Evolutionary conservation across 2,888 invertebrate genomes (phyloP).

Genomic region (Eristalinus sepulchralis): DNA sequence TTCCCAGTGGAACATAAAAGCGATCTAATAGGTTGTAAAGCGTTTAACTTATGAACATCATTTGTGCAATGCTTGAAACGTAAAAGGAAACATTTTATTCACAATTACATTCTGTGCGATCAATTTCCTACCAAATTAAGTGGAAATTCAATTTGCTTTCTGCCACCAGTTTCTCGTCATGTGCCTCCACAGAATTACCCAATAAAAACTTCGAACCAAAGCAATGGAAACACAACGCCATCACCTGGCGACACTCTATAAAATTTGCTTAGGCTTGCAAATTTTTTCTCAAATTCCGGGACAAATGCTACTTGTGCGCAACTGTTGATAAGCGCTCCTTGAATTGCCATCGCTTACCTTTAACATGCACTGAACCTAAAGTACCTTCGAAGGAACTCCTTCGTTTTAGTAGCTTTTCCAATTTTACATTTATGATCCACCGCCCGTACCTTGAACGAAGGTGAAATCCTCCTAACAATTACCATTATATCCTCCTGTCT

Average conservation of each 20-base stretch:
- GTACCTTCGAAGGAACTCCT: background rate
- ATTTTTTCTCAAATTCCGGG: background rate
- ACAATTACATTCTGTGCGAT: slow-evolving; percentile 21
- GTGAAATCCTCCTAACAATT: too few relatives aligned
- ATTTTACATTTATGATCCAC: slow-evolving; percentile 58
- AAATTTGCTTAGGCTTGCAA: slow-evolving; percentile 28
- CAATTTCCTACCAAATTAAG: slow-evolving; percentile 39
- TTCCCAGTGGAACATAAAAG: too few relatives aligned
- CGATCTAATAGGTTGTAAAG: too few relatives aligned
- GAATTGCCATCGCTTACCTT: background rate
- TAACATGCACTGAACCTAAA: background rate
- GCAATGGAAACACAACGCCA: slow-evolving; percentile 34
- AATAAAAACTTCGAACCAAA: slow-evolving; percentile 38
- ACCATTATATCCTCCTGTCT: slow-evolving; percentile 23
- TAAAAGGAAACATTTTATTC: background rate
- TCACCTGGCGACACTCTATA: slow-evolving; percentile 58
- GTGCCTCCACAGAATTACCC: slow-evolving; percentile 23
- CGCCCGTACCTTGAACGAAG: too few relatives aligned
- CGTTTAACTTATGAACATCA: too few relatives aligned
- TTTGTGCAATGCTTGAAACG: too few relatives aligned
- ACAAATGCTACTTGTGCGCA: too few relatives aligned
- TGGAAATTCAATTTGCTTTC: slow-evolving; percentile 42
- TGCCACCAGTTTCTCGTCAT: background rate
- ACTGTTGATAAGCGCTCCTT: slow-evolving; percentile 40
- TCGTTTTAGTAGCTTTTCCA: slow-evolving; percentile 33